Base-by-base conservation (phyloP, 2,888 invertebrate genomes). In the Drosophila prostipennis region DNA sequence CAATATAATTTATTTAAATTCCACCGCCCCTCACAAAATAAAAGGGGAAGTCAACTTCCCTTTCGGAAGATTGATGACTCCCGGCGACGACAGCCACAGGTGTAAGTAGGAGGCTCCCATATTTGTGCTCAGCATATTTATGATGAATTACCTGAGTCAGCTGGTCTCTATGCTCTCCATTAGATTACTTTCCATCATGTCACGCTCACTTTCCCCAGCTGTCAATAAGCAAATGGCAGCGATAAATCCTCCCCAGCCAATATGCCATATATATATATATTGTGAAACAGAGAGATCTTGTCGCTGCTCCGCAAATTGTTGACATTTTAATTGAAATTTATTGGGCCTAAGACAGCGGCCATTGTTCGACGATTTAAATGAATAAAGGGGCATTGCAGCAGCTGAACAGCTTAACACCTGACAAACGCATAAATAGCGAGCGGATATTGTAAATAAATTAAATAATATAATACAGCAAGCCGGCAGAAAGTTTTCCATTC, bases 171-270 rank as follows among this genome's bases (percentile, higher is more conserved):
- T 48, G 37, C 57, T 60, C 60, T 60, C 68, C 75, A 71, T 80
- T 78, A 69, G 71, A 77, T 73, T 76, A 73, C 74, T 57, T 76
- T 79, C 69, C 78, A 79, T 72, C 76, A 57, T 79, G 76, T 80
- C 80, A 83, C 65, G 74, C 67, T 48, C 42, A 49, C 57, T 64
- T 69, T 69, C 55, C 57, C 49, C 46, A 68, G 76, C 83, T 81
- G 80, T 83, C 80, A 81, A 81, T 81, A 83, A 78, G 79, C 77
- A 80, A 81, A 72, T 83, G 78, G 59, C 39, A 55, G 74, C 76
- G 59, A 81, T 81, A 83, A 83, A 83, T 81, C 78, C 77, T 57
- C 42, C 37, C 40, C 46, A 29, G 23, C 10, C 23, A 34, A 61
- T 60, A 39, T 37, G 23, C 3, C 2, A 19, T 19, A 19, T 19